These are phyloP conservation scores for Tortricodes alternella DNA, from an alignment of 2,888 invertebrate genomes.

Conservation along the genomic window DNA sequence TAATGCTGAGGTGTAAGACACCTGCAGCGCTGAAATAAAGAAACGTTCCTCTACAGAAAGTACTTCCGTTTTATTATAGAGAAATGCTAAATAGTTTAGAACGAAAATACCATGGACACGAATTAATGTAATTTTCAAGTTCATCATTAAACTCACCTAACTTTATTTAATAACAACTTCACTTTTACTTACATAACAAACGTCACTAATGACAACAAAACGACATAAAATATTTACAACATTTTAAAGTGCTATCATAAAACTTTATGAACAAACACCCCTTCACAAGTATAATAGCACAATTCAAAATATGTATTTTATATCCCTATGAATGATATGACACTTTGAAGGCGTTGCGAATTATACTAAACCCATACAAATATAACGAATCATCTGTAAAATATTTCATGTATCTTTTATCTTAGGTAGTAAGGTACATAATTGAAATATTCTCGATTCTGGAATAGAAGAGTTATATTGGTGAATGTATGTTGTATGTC, in stretches of 20 bases:
- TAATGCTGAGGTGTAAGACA: too few species aligned
- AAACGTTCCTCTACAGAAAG: too few species aligned
- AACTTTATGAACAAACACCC: constrained; percentile 58
- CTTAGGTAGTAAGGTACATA: constrained; percentile 36
- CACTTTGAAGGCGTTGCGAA: constrained; percentile 81
- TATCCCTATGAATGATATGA: constrained; percentile 79
- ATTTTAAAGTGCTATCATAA: constrained; percentile 52
- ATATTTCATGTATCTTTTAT: constrained; percentile 31
- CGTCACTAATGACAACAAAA: constrained; percentile 22
- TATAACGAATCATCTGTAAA: constrained; percentile 10
- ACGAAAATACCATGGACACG: too few species aligned
- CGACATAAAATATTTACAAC: constrained; percentile 48
- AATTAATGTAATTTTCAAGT: too few species aligned
- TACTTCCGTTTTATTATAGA: too few species aligned
- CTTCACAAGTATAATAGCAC: constrained; percentile 58
- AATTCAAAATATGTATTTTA: constrained; percentile 78
- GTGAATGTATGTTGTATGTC: constrained; percentile 61
- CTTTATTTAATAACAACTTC: background rate
- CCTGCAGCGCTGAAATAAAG: too few species aligned
- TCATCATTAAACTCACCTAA: background rate
- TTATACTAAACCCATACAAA: constrained; percentile 52
- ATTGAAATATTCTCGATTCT: constrained; percentile 30
- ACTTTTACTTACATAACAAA: constrained; percentile 2
- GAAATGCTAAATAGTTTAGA: too few species aligned
- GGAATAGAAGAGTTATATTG: constrained; percentile 30